Evolutionary conservation across 1,140 invertebrate species (phyloP), one percentile per base, ranked within the genome.

Genomic region (Triops longicaudatus): DNA sequence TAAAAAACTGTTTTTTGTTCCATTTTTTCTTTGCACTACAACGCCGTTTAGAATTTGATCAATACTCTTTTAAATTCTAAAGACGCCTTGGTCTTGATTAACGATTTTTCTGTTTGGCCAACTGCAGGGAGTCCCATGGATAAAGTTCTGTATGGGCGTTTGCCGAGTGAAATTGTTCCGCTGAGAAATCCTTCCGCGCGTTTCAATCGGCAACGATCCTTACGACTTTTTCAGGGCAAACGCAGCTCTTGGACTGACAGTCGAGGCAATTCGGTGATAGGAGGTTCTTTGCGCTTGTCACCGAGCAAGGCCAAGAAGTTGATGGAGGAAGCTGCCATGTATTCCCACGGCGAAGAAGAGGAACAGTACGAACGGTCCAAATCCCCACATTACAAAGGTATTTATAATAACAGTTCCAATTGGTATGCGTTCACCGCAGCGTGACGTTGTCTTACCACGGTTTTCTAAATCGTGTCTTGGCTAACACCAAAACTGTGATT

Each of bases 221-320:
- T 77, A 27, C 63, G 72, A n/a, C 37, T 77, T 22, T 77, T 77
- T 72, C 76, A 77, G 41, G 76, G 73, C 37, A 77, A 77, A 43
- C 14, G 76, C 26, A 72, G 73, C 41, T 77, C 76, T 26, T 77
- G 76, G 76, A 73, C 76, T 27, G 76, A 77, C 26, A 73, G 41
- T 44, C 72, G 76, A 22, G 41, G 41, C 14, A 75, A 63, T 63
- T 43, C 42, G 26, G 63, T 75, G 27, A 43, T 63, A 17, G 42
- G 74, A 12, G 78, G 78, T 22, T 78, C 78, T n/a, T 71, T 78
- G 26, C 74, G 74, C 42, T 31, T 78, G 31, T 78, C 78, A 22
- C 78, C 76, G 11, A 42, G 41, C 75, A 78, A 78, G 73, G 78
- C 78, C 72, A 76, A 76, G 71, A 78, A 78, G 27, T 17, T 78